Evolutionary conservation across 2,888 invertebrate genomes (phyloP), one percentile per base, ranked within the genome.

Genomic region (Caenorhabditis afra): DNA sequence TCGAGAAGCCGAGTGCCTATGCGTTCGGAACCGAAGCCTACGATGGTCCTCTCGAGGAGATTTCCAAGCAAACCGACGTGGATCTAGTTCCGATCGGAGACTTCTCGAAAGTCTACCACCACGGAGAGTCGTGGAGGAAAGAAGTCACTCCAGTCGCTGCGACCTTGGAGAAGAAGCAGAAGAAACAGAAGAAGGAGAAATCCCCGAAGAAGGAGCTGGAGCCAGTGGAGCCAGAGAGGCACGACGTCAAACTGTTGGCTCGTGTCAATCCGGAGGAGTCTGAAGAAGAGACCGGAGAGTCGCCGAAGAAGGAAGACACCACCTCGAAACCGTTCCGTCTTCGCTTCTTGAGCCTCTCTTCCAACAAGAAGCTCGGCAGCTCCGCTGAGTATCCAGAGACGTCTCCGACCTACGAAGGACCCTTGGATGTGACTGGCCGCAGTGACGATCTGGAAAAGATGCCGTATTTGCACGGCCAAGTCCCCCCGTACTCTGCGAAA

Each of bases 1-100:
- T 79, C 18, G 81, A 81, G 49, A 68, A 65, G 29, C 73, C 74
- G 18, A 61, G 67, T 12, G 44, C 47, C 39, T 81, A 81, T n/a
- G 73, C 37, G 23, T 52, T 74, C 20, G 18, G 53, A 3, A 55
- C 71, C 1, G 45, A 59, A 1, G 29, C 57, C 11, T 79, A 76
- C 47, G 39, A 59, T 3, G 80, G 80, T 35, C 55, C 53, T 10
- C 29, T 70, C 0, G 70, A 65, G 0, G 70, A 79, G n/a, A 65
- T 29, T 11, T 10, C 58, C n/a, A 49, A 39, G 7, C 35, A 16
- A 1, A 22, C 23, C 7, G 78, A 81, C 11, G 20, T 81, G 3
- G 65, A 64, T 3, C 53, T 66, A 5, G 18, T 66, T 22, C 78
- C 79, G 3, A 66, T 81, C 37, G 59, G 20, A 1, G 65, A 77